A percentile compares a stretch with the other conserved stretches of the same genome.
These are phyloP conservation scores for Cyprinodon diabolis DNA, from an alignment of 2,797 vertebrate genomes.

Conservation along the genomic window DNA sequence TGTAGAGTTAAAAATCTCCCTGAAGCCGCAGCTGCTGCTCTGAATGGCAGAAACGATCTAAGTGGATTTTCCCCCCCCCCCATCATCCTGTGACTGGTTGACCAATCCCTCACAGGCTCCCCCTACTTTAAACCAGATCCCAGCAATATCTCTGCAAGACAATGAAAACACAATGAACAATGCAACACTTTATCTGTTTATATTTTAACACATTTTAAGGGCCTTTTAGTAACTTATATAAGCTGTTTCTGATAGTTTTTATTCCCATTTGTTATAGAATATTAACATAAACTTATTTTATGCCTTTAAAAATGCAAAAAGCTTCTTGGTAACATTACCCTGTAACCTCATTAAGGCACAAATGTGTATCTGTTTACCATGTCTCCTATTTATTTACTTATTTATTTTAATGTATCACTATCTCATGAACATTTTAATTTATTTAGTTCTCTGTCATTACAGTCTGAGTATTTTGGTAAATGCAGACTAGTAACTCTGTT, in stretches of 20 bases:
- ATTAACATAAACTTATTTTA: too few relatives aligned
- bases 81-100: constrained; percentile 66
- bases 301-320: not conserved
- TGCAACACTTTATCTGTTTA: not conserved
- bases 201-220: not conserved
- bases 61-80: constrained; percentile 46
- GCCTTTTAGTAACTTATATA: not conserved
- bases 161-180: not conserved
- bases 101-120: constrained; percentile 58
- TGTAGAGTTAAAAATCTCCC: constrained; percentile 42
- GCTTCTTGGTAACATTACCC: not conserved
- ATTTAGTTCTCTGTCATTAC: too few relatives aligned
- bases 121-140: constrained; percentile 3
- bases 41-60: constrained; percentile 47
- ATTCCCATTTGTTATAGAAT: not conserved
- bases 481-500: too few relatives aligned
- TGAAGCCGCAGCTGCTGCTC: constrained; percentile 54
- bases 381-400: too few relatives aligned
- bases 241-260: not conserved
- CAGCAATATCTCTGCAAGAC: not conserved
- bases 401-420: not conserved
- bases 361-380: not conserved
- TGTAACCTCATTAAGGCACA: not conserved
- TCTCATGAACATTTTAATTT: too few relatives aligned
- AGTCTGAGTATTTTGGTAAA: too few relatives aligned